A percentile compares a stretch with the other conserved stretches of the same genome.
phyloP scores from a whole-genome alignment of 1,140 invertebrate species.

The Vanessa atalanta region DNA sequence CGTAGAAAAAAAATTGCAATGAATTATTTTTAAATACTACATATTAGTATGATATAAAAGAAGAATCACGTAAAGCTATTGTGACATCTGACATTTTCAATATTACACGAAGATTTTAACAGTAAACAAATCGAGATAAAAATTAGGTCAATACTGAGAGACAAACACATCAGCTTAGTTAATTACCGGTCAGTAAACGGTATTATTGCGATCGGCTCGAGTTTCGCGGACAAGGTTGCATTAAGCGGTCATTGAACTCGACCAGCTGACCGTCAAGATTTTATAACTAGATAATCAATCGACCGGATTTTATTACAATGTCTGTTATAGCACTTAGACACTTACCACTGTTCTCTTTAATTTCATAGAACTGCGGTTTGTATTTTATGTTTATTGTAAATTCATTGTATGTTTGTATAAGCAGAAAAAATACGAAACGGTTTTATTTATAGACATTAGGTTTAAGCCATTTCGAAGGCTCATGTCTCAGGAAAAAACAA shows the following conservation, averaged over 20 bases:
- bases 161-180: not conserved
- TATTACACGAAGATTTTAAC: not conserved
- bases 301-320: constrained; percentile 3
- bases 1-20: too few relatives aligned
- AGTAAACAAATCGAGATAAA: not conserved
- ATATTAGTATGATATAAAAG: too few relatives aligned
- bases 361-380: not conserved
- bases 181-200: constrained; percentile 32
- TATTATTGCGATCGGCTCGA: constrained; percentile 33
- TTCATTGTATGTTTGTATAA: too few relatives aligned
- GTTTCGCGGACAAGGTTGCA: constrained; percentile 45
- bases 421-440: too few relatives aligned
- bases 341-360: too few relatives aligned
- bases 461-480: too few relatives aligned
- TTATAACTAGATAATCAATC: not conserved
- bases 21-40: too few relatives aligned
- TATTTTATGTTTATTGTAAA: not conserved
- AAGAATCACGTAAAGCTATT: too few relatives aligned
- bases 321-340: not conserved
- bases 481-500: too few relatives aligned
- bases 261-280: constrained; percentile 15
- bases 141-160: constrained; percentile 9
- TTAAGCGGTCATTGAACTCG: constrained; percentile 32
- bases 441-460: too few relatives aligned
- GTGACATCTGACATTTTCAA: not conserved